Evolutionary conservation across 2,888 invertebrate species (phyloP).

Genomic region (Euspilapteryx auroguttella): DNA sequence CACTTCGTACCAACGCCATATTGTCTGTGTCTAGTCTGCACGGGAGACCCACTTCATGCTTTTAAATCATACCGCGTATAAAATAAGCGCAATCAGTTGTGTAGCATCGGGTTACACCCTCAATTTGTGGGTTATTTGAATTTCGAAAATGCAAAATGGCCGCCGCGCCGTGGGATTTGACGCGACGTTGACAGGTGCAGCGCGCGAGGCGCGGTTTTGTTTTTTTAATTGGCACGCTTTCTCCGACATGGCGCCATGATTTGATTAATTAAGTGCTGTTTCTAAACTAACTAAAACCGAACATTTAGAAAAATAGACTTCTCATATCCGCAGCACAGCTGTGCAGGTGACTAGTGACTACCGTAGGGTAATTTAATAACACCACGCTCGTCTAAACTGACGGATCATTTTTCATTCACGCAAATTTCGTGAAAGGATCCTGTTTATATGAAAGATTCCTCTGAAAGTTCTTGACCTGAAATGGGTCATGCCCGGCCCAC

Average conservation of each 20-base stretch:
- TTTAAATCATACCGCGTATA: slow-evolving; percentile 41
- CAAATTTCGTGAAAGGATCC: too few relatives aligned
- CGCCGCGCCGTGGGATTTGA: slow-evolving; percentile 31
- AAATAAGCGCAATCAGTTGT: slow-evolving; percentile 37
- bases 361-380: too few relatives aligned
- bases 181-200: slow-evolving; percentile 43
- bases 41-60: not conserved
- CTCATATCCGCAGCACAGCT: too few relatives aligned
- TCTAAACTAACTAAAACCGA: too few relatives aligned
- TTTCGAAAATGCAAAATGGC: slow-evolving; percentile 41
- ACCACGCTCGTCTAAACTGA: too few relatives aligned
- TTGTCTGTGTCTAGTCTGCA: too few relatives aligned
- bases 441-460: not conserved
- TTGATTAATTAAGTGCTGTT: slow-evolving; percentile 20
- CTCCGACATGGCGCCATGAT: slow-evolving; percentile 12
- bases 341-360: too few relatives aligned
- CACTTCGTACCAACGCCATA: not conserved
- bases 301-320: too few relatives aligned
- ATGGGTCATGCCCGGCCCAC: slow-evolving; percentile 11
- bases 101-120: slow-evolving; percentile 42
- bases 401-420: too few relatives aligned
- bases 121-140: slow-evolving; percentile 47
- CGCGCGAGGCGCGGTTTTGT: slow-evolving; percentile 22
- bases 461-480: slow-evolving; percentile 3
- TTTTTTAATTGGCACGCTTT: slow-evolving; percentile 17